These are phyloP conservation scores for Lobophora halterata DNA, from an alignment of 2,888 invertebrate species.

Conservation along the genomic window DNA sequence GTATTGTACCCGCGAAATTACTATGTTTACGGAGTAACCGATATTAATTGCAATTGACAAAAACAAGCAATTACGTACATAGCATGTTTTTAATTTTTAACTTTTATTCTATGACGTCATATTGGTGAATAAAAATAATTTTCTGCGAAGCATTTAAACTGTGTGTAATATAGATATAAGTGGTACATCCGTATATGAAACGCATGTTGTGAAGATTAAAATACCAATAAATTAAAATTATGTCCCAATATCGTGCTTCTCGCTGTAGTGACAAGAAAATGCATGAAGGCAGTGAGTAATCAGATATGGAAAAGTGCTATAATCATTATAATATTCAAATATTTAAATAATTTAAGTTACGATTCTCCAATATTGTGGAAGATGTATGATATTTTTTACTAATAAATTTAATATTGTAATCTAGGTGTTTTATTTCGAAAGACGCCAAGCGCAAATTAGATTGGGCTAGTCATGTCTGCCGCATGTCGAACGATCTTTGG, in stretches of 20 bases:
- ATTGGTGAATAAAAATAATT: slow-evolving; percentile 44
- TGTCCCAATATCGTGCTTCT: slow-evolving; percentile 60
- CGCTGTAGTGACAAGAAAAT: slow-evolving; percentile 67
- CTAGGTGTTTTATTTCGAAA: too few relatives aligned
- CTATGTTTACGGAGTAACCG: slow-evolving; percentile 65
- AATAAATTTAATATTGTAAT: slow-evolving; percentile 80
- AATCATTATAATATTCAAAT: slow-evolving; percentile 77
- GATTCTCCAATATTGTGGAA: slow-evolving; percentile 81
- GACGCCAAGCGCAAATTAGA: too few relatives aligned
- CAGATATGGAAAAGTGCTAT: slow-evolving; percentile 73
- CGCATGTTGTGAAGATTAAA: slow-evolving; percentile 40
- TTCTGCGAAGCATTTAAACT: slow-evolving; percentile 66
- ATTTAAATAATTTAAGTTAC: slow-evolving; percentile 77
- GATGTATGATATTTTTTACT: slow-evolving; percentile 82
- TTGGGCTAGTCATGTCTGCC: too few relatives aligned
- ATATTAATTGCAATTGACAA: slow-evolving; percentile 51
- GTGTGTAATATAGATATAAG: slow-evolving; percentile 61
- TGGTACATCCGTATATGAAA: slow-evolving; percentile 36
- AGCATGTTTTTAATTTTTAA: slow-evolving; percentile 27
- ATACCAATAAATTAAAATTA: slow-evolving; percentile 34
- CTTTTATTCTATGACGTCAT: slow-evolving; percentile 35
- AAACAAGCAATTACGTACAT: slow-evolving; percentile 30
- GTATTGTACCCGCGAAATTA: slow-evolving; percentile 74
- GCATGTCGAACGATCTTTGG: too few relatives aligned
- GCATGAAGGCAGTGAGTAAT: slow-evolving; percentile 66